phyloP scores from a whole-genome alignment of 2,797 vertebrate species.

The Lateolabrax maculatus region DNA sequence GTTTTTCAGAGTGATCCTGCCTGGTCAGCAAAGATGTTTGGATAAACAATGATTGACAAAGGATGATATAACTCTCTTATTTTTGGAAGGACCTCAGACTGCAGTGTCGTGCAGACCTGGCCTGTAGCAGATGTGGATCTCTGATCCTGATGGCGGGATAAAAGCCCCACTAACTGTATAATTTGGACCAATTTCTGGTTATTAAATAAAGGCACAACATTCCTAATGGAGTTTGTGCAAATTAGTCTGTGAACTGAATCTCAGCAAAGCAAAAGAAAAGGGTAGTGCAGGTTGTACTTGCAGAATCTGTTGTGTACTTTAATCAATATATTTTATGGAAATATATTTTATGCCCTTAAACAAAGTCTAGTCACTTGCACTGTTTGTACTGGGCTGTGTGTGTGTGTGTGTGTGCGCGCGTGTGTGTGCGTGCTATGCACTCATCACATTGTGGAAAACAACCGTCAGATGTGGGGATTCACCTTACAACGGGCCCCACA shows the following conservation, averaged over 20 bases:
- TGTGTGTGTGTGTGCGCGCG: neutral
- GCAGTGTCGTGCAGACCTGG: neutral
- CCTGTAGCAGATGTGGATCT: neutral
- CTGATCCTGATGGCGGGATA: neutral
- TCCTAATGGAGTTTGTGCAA: neutral
- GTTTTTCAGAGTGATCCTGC: neutral
- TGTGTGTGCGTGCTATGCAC: neutral
- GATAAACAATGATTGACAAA: constrained; percentile 8
- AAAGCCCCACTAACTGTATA: neutral
- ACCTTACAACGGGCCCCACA: neutral
- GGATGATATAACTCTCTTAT: neutral
- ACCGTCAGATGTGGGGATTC: neutral
- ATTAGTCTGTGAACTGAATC: neutral
- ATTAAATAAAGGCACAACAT: neutral
- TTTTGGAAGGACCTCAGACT: neutral
- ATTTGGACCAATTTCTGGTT: neutral
- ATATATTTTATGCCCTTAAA: neutral
- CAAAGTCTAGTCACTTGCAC: neutral
- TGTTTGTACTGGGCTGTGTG: neutral
- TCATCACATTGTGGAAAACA: too few relatives aligned
- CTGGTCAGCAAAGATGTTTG: neutral
- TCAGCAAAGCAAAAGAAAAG: neutral
- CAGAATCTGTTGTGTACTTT: neutral
- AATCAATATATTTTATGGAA: neutral
- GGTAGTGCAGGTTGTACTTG: neutral